Evolutionary conservation across 2,113 vertebrate genomes (phyloP).

Genomic region (Geococcyx californianus): DNA sequence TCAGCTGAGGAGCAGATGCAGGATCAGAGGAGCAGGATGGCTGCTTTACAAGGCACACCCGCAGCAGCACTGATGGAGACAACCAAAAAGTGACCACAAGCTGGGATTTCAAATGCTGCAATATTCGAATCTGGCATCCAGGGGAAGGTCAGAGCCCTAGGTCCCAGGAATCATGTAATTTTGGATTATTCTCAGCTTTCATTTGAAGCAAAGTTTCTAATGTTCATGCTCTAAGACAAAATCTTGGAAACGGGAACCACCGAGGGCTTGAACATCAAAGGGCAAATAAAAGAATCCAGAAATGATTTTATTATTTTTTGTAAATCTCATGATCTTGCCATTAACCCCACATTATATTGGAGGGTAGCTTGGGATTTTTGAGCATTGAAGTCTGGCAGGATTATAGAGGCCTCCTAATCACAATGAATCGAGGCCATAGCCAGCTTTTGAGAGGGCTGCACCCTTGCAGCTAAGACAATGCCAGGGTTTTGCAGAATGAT

Average conservation of each 20-base stretch:
- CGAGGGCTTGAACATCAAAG: conserved; percentile 38
- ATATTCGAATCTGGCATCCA: background rate
- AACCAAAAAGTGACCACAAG: background rate
- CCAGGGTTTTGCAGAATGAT: background rate
- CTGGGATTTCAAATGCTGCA: background rate
- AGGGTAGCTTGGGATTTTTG: background rate
- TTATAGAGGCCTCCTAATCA: conserved; percentile 25
- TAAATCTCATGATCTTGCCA: conserved; percentile 24
- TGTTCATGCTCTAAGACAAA: conserved; percentile 11
- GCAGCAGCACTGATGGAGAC: background rate
- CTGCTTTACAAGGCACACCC: background rate
- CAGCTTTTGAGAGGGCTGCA: background rate
- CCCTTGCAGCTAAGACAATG: background rate
- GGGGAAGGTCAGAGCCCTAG: background rate
- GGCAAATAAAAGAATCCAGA: conserved; percentile 26
- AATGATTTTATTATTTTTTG: background rate
- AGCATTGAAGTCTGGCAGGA: conserved; percentile 18
- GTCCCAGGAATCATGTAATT: background rate
- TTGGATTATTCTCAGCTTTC: background rate
- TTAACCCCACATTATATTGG: conserved; percentile 27
- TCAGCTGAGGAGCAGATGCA: conserved; percentile 61
- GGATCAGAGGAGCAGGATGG: background rate
- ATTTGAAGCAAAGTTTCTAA: background rate
- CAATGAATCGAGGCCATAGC: background rate
- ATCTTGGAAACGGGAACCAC: conserved; percentile 30